Conservation (phyloP, 2,797 vertebrate species). For the Ctenopoma kingsleyae region DNA sequence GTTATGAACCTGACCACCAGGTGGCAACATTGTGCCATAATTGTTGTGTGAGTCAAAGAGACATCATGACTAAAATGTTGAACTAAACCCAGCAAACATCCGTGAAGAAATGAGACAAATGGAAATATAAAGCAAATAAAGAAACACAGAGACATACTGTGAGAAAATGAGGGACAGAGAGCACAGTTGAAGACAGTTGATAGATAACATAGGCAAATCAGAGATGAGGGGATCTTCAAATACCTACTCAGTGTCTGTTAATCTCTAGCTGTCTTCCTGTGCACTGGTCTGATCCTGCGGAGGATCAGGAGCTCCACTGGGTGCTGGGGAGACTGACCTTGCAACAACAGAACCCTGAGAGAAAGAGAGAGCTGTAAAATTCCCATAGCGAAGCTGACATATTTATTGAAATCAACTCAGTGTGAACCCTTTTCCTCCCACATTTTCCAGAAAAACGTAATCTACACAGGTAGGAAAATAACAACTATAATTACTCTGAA, state of each 20-base stretch:
- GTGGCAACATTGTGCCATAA: constrained; percentile 60
- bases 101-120: constrained; percentile 30
- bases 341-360: constrained; percentile 56
- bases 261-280: constrained; percentile 79
- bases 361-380: constrained; percentile 8
- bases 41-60: constrained; percentile 5
- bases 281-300: constrained; percentile 63
- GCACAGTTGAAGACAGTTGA: constrained; percentile 10
- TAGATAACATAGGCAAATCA: constrained; percentile 16
- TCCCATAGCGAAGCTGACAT: background rate
- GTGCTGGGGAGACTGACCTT: constrained; percentile 56
- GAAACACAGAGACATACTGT: constrained; percentile 6
- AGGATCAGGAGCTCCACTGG: constrained; percentile 51
- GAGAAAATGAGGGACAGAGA: constrained; percentile 6
- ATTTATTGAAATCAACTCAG: background rate
- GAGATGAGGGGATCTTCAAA: constrained; percentile 16
- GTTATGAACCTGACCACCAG: constrained; percentile 51
- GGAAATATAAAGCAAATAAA: constrained; percentile 42
- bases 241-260: constrained; percentile 54
- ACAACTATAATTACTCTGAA: constrained; percentile 38
- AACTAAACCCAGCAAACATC: constrained; percentile 49
- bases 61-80: constrained; percentile 16
- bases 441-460: constrained; percentile 6
- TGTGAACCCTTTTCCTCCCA: background rate
- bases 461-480: constrained; percentile 28